Evolutionary conservation across 2,888 invertebrate species (phyloP), one percentile per base, ranked within the genome.

Genomic region (Dynastes grantii): DNA sequence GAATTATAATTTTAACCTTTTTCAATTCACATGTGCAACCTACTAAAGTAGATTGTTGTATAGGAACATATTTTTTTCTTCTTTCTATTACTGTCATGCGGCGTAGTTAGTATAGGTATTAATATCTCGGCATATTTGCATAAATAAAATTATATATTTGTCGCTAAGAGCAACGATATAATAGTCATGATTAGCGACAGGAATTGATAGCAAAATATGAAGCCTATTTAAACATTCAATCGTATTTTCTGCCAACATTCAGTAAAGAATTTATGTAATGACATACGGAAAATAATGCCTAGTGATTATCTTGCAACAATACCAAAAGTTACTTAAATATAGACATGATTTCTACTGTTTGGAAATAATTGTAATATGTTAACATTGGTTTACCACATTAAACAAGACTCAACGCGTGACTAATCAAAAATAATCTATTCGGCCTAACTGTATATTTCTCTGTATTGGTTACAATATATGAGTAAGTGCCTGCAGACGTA

Each of bases 1-100:
- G 63, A 63, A 63, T 63, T 63, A 63, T 63, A 63, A 63, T 63
- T 63, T 29, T 63, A 63, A 63, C 63, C 63, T 63, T 63, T 63
- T 63, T 63, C 63, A 63, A 63, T 63, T 63, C 27, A 11, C 29
- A n/a, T 63, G 22, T 22, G 22, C 55, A 29, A 63, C 29, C 63
- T 32, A 63, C 27, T 63, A 29, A 11, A 63, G 13, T 32, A 13
- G 8, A 63, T 63, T 63, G 63, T 58, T 58, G 16, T 58, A 16
- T 22, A 22, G 22, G 22, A 45, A 45, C 16, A 55, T 55, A 55
- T n/a, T 63, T 63, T 61, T 63, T 63, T 22, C 63, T 63, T 13
- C 13, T 32, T 22, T 58, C 8, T 58, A 58, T 58, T 22, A 2
- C n/a, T n/a, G 22, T 58, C 16, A 58, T 22, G 16, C 9, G 22